These are phyloP conservation scores for Myxocyprinus asiaticus DNA, from an alignment of 2,113 vertebrate species.

Conservation along the genomic window DNA sequence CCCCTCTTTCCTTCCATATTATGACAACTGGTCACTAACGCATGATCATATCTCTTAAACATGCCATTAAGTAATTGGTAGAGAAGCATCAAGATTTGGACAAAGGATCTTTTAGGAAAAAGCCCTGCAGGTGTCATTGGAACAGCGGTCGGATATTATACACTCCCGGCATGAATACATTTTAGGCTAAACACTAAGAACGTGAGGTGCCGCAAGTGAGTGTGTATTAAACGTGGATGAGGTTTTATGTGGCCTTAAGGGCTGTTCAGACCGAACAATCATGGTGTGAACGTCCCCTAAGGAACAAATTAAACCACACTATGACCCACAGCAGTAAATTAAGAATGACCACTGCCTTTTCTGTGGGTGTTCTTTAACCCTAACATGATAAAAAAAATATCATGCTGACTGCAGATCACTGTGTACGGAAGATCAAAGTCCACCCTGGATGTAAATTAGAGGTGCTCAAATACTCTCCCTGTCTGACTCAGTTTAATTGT, in stretches of 20 bases:
- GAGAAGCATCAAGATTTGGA: slow-evolving; percentile 54
- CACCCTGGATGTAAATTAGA: slow-evolving; percentile 70
- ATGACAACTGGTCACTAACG: slow-evolving; percentile 67
- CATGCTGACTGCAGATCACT: slow-evolving; percentile 65
- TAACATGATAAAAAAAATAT: slow-evolving; percentile 27
- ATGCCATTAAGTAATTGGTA: slow-evolving; percentile 72
- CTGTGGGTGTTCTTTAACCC: slow-evolving; percentile 53
- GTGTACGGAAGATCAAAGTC: slow-evolving; percentile 70
- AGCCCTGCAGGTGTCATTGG: slow-evolving; percentile 10
- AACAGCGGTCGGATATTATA: not conserved
- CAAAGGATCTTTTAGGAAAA: slow-evolving; percentile 39
- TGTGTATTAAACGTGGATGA: not conserved
- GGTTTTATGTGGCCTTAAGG: not conserved
- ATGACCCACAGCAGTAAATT: slow-evolving; percentile 55
- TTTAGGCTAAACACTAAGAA: slow-evolving; percentile 17
- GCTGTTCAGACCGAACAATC: too few relatives aligned
- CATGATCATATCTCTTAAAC: slow-evolving; percentile 60
- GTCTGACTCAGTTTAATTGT: slow-evolving; percentile 13
- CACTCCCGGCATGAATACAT: not conserved
- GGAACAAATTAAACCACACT: not conserved
- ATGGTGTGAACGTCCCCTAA: too few relatives aligned
- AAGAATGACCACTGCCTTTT: slow-evolving; percentile 60
- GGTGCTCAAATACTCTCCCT: slow-evolving; percentile 53
- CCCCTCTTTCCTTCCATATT: slow-evolving; percentile 60
- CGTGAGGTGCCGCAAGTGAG: not conserved